Conservation (phyloP, 2,113 vertebrate species). For the Istiophorus platypterus region DNA sequence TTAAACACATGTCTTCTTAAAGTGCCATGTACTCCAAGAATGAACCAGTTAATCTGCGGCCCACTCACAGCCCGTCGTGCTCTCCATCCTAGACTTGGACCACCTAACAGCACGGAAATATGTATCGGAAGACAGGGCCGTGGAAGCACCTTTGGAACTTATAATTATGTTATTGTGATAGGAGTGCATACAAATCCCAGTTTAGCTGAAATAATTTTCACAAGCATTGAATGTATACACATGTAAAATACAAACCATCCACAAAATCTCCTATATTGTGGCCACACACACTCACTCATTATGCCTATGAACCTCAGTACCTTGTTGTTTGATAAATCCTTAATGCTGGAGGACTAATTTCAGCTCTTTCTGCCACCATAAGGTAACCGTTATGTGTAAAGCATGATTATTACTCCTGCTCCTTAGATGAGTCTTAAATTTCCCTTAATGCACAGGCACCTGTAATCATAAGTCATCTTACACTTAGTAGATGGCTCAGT, state of each 20-base stretch:
- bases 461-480: slow-evolving; percentile 80
- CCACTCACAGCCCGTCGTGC: slow-evolving; percentile 60
- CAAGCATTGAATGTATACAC: not conserved
- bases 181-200: not conserved
- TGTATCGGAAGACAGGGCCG: slow-evolving; percentile 14
- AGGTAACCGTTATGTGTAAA: slow-evolving; percentile 63
- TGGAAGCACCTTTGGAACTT: slow-evolving; percentile 2
- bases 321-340: slow-evolving; percentile 11
- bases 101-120: slow-evolving; percentile 43
- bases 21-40: slow-evolving; percentile 70
- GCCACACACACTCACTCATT: not conserved
- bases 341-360: not conserved
- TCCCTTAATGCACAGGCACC: slow-evolving; percentile 68
- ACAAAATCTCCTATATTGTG: not conserved
- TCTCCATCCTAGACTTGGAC: slow-evolving; percentile 37
- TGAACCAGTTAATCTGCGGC: slow-evolving; percentile 74
- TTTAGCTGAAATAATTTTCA: not conserved
- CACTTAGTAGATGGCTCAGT: slow-evolving; percentile 85
- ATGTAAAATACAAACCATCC: not conserved
- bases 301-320: not conserved
- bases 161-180: not conserved
- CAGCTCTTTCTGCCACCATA: slow-evolving; percentile 34
- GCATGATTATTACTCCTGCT: slow-evolving; percentile 57
- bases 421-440: slow-evolving; percentile 68
- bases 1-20: slow-evolving; percentile 77